Evolutionary conservation across 2,888 invertebrate species (phyloP), one percentile per base, ranked within the genome.

Genomic region (Pachliopta kotzebuea): DNA sequence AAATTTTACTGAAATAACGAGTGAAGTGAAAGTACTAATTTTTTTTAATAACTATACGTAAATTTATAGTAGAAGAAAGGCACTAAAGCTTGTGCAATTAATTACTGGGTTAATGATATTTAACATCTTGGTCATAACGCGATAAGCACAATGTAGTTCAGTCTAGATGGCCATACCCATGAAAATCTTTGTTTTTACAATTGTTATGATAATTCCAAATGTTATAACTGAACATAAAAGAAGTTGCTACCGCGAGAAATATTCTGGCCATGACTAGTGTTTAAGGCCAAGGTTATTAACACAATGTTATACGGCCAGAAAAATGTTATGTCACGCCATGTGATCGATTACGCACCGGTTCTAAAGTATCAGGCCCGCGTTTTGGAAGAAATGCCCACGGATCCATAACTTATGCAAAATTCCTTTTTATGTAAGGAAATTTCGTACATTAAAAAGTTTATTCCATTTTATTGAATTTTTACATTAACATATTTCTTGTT

Each of bases 261-360:
- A 57, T 18, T 58, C 24, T 58, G 57, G 26, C 59, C 58, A 64
- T 66, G 55, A 60, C 59, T 50, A 65, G 17, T 3, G 20, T 60
- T 7, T 56, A 56, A 59, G 62, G 64, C 52, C 67, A 65, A 65
- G 67, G 67, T 59, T 55, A 67, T 64, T 42, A 66, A 60, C 59
- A 54, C 50, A 54, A 58, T 57, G 31, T 66, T 26, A 37, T 21
- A 50, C n/a, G 49, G 31, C 23, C 29, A 37, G 61, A 23, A 57
- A 64, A 66, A 55, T 63, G 60, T 67, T 60, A 65, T 61, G 67
- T 68, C 65, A 68, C 60, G 58, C 55, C 66, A 20, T 56, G 50
- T 64, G 64, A 64, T 64, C 62, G 64, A 68, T 68, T 66, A 63
- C 11, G 45, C 56, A 49, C 63, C 63, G 59, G 54, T 59, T 55